Conservation (phyloP, 2,888 invertebrate genomes). For the Thereva unica region DNA sequence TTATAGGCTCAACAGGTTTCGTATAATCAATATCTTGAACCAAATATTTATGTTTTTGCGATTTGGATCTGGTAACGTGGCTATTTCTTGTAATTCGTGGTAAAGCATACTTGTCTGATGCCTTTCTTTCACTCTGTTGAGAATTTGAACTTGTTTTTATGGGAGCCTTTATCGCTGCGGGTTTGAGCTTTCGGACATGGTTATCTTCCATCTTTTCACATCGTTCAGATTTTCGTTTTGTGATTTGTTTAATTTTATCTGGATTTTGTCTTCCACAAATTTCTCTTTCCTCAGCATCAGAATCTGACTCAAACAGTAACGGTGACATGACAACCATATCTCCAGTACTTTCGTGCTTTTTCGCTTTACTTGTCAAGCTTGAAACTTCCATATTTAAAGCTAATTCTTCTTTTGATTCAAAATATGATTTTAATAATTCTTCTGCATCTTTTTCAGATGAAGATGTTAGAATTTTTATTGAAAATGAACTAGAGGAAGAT, state of each 20-base stretch:
- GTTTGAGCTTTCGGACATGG: neutral
- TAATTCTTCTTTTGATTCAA: slow-evolving; percentile 35
- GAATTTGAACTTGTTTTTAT: neutral
- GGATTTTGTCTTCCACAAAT: neutral
- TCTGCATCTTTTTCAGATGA: slow-evolving; percentile 49
- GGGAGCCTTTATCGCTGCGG: neutral
- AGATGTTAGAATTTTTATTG: slow-evolving; percentile 42
- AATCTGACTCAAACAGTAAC: slow-evolving; percentile 52
- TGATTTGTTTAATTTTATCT: neutral
- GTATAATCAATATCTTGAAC: slow-evolving; percentile 33
- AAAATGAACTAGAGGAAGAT: slow-evolving; percentile 43
- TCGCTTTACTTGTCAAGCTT: neutral
- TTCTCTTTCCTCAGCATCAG: slow-evolving; percentile 45
- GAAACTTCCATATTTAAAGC: slow-evolving; percentile 36
- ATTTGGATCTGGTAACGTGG: slow-evolving; percentile 39
- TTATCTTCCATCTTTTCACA: neutral
- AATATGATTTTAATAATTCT: slow-evolving; percentile 46
- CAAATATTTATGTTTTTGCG: slow-evolving; percentile 38
- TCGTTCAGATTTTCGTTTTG: neutral
- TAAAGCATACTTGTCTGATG: neutral
- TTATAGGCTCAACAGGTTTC: neutral
- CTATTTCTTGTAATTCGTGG: slow-evolving; percentile 36
- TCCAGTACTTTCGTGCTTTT: slow-evolving; percentile 45
- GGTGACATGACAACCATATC: slow-evolving; percentile 52
- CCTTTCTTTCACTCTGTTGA: neutral